Base-by-base conservation (phyloP, 2,797 vertebrate species). In the Periophthalmus magnuspinnatus region DNA sequence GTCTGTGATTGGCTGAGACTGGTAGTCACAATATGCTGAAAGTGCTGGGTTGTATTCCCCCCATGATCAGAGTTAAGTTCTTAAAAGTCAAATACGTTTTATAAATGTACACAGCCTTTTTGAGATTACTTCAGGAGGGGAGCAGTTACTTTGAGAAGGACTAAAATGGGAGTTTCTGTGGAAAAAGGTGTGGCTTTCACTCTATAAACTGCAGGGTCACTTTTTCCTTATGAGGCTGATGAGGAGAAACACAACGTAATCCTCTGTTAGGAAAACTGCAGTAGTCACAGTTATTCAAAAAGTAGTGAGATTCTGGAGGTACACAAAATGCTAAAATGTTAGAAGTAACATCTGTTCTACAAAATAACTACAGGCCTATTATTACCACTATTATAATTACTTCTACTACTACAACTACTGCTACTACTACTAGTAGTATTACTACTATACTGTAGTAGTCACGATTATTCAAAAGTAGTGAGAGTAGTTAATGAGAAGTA, bases 141-240 rank as follows among this genome's bases (percentile, higher is more conserved):
- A 11, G 19, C 5, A 33, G 13, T 14, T 14, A 14, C 38, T 41
- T 13, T 4, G 59, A 78, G 67, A 55, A 28, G 79, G 81, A 73
- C 32, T 62, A 19, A 71, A 79, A 36, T 14, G 0, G 62, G 36
- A 6, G 45, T 70, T 52, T 47, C 67, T 11, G 17, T 34, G 74
- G 67, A n/a, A 41, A 47, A 45, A 28, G 14, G 60, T 70, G 17
- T 36, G 67, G 19, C 84, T 83, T 88, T 79, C 62, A 69, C 85
- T 76, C 70, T 71, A 68, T 68, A 72, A 58, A 65, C 5, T 21
- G 48, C 68, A 36, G 74, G 67, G 72, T 82, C 71, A 74, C 59
- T 62, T 77, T 77, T 82, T 84, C 80, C 33, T n/a, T 71, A 73
- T 75, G 1, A 22, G 70, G 66, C 77, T 59, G 62, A 36, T 10